Percentiles rank a stretch among this genome's conserved stretches.
Conservation (phyloP, 2,797 vertebrate species). For the Coregonus sp. region DNA sequence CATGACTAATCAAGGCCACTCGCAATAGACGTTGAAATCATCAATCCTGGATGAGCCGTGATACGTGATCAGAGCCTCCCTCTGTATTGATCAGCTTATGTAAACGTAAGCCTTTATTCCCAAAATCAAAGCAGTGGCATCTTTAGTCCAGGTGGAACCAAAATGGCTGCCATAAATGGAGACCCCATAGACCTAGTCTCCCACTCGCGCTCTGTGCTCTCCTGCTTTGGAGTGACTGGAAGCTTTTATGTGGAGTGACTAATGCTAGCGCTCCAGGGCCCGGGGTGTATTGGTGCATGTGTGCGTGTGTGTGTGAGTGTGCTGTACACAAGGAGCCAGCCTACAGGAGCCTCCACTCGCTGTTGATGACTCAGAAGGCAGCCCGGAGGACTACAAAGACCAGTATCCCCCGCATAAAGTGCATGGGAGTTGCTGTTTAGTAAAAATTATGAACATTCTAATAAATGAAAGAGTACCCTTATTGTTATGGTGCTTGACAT, state of each 20-base stretch:
- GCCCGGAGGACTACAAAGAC: constrained; percentile 56
- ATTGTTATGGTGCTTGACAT: constrained; percentile 1
- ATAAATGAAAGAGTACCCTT: constrained; percentile 51
- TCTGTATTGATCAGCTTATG: constrained; percentile 56
- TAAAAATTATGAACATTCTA: constrained; percentile 42
- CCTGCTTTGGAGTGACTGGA: constrained; percentile 52
- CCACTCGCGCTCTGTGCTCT: constrained; percentile 42
- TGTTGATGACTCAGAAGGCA: constrained; percentile 63
- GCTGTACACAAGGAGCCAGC: constrained; percentile 49
- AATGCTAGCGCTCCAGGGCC: constrained; percentile 68
- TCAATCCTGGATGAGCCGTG: constrained; percentile 43
- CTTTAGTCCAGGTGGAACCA: constrained; percentile 10
- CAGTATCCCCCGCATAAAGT: constrained; percentile 38
- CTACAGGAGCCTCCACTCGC: constrained; percentile 46
- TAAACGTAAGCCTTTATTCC: constrained; percentile 43
- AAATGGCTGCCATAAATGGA: constrained; percentile 68
- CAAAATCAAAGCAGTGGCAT: constrained; percentile 31
- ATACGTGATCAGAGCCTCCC: constrained; percentile 54
- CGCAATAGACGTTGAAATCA: constrained; percentile 34
- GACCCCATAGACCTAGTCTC: constrained; percentile 63
- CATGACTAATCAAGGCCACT: not conserved
- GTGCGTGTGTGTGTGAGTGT: constrained; percentile 10
- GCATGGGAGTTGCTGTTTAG: not conserved
- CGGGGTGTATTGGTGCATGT: constrained; percentile 50
- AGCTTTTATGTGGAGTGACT: constrained; percentile 75